A percentile compares a stretch with the other conserved stretches of the same genome.
Conservation (phyloP, 1,140 invertebrate genomes). For the Bilobella aurantiaca region DNA sequence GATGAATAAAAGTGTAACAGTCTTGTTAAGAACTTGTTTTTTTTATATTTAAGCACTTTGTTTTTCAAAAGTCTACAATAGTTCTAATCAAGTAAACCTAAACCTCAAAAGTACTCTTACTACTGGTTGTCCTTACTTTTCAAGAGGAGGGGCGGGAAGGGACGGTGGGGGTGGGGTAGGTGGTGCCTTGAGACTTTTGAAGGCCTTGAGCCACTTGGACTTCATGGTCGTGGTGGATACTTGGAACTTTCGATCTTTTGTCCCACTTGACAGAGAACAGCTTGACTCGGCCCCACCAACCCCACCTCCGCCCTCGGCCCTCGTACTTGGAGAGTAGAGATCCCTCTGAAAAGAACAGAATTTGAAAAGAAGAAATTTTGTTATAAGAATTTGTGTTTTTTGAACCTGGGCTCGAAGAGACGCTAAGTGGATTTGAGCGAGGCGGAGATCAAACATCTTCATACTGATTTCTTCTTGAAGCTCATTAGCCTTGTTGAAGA, state of each 20-base stretch:
- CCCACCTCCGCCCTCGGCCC: too few species aligned
- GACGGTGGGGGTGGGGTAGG: slow-evolving; percentile 6
- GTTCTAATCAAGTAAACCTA: too few species aligned
- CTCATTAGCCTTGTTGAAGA: slow-evolving; percentile 89
- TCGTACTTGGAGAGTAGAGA: slow-evolving; percentile 4
- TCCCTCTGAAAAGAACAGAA: not conserved
- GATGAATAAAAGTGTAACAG: too few species aligned
- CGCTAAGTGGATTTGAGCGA: slow-evolving; percentile 78
- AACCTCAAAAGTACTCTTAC: too few species aligned
- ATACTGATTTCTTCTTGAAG: slow-evolving; percentile 87
- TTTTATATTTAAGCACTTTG: too few species aligned
- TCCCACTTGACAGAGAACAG: not conserved
- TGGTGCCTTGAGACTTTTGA: slow-evolving; percentile 70
- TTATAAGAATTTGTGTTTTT: not conserved
- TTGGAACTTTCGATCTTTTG: slow-evolving; percentile 67
- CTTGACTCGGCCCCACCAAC: slow-evolving; percentile 3
- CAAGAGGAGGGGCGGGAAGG: not conserved
- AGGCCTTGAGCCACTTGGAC: slow-evolving; percentile 94
- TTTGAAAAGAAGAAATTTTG: not conserved
- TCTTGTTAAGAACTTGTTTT: too few species aligned
- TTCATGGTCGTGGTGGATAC: slow-evolving; percentile 81
- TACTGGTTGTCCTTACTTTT: too few species aligned
- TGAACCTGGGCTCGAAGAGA: slow-evolving; percentile 48
- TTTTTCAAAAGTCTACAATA: too few species aligned
- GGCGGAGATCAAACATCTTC: slow-evolving; percentile 82